A percentile compares a stretch with the other conserved stretches of the same genome.
Conservation (phyloP, 2,113 vertebrate genomes). For the Marmota flaviventris region DNA sequence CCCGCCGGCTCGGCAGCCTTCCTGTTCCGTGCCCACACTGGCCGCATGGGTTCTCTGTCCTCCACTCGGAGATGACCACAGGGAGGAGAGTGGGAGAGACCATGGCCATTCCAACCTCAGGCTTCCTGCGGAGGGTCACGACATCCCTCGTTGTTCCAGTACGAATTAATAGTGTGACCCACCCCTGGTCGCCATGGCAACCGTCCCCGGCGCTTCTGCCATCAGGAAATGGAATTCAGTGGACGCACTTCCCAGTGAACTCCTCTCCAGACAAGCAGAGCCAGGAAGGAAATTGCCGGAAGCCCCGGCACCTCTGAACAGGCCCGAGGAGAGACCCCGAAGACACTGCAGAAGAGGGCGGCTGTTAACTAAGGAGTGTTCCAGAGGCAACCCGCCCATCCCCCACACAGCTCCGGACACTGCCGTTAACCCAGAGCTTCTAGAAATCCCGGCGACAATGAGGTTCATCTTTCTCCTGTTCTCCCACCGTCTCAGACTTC, state of each 20-base stretch:
- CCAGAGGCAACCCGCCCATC: background rate
- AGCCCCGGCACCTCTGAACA: background rate
- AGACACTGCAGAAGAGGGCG: background rate
- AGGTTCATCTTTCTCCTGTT: background rate
- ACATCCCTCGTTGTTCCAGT: background rate
- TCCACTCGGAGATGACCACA: accelerated
- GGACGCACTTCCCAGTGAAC: background rate
- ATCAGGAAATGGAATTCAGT: background rate
- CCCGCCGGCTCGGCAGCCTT: background rate
- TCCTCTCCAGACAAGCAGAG: background rate
- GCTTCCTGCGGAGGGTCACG: background rate
- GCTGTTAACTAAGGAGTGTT: background rate
- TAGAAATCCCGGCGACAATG: background rate
- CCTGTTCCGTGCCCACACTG: accelerated
- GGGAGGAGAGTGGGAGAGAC: background rate
- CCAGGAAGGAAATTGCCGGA: background rate
- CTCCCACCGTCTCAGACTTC: background rate
- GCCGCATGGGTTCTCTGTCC: background rate
- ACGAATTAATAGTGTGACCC: slow-evolving; percentile 1
- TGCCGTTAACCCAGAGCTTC: background rate
- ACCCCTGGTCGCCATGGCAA: slow-evolving; percentile 64
- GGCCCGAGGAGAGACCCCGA: background rate
- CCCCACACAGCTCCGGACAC: background rate
- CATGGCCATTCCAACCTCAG: background rate
- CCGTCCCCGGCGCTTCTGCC: background rate